Percentiles rank a stretch among this genome's conserved stretches.
Evolutionary conservation across 2,888 invertebrate genomes (phyloP).

Genomic region (Lycophotia porphyrea): DNA sequence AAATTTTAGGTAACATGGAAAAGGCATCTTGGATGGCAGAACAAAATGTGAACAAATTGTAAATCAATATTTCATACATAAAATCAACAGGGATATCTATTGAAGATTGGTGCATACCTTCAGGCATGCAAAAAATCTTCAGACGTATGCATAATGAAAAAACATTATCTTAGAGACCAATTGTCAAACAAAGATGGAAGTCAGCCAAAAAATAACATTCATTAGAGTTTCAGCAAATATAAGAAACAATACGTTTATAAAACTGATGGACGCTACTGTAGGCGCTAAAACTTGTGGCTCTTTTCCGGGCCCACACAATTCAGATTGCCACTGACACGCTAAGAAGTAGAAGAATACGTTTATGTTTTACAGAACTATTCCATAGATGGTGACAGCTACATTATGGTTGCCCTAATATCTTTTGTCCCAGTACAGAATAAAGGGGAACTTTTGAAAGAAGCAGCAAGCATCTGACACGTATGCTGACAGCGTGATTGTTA

Average conservation of each 20-base stretch:
- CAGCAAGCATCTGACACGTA: neutral
- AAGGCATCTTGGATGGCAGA: neutral
- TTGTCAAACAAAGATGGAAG: slow-evolving; percentile 17
- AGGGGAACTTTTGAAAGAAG: neutral
- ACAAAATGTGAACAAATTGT: no score
- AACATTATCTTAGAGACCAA: neutral
- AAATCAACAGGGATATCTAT: neutral
- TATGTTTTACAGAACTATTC: neutral
- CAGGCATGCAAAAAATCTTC: neutral
- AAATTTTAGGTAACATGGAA: neutral
- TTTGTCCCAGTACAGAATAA: neutral
- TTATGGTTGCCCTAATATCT: neutral
- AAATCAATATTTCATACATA: neutral
- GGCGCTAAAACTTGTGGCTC: no score
- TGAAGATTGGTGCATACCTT: neutral
- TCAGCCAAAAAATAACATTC: slow-evolving; percentile 16
- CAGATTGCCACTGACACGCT: no score
- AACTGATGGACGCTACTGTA: no score
- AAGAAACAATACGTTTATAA: neutral
- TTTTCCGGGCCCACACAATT: no score
- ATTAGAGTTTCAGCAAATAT: neutral
- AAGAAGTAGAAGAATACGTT: no score
- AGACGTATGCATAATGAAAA: neutral
- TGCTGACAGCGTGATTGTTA: neutral
- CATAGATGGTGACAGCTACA: neutral